Evolutionary conservation across 1,140 invertebrate genomes (phyloP), one percentile per base, ranked within the genome.

Genomic region (Zaprionus vittiger): DNA sequence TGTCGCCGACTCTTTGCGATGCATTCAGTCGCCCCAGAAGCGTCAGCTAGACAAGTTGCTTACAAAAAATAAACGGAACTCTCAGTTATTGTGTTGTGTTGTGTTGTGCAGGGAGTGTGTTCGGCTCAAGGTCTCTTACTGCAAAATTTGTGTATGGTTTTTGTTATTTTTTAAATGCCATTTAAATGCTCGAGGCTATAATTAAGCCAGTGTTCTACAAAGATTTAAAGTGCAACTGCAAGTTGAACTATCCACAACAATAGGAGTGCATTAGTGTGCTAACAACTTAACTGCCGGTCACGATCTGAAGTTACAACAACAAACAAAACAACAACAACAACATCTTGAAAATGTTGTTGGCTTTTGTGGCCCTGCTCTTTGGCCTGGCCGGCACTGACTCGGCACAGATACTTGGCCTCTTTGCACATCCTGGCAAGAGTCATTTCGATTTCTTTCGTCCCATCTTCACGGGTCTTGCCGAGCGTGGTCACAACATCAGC

Each of bases 371-470:
- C 22, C 14, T 79, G 22, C 26, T 68, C 15, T 56, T 72, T 3
- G 37, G 17, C 9, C 17, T 66, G 34, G 56, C 73, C 24, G 49
- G 24, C 47, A 12, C 34, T 7, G 69, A 76, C 4, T 47, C 79
- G 15, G 80, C 80, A 1, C 74, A 91, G 37, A 86, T 96, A 67
- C 91, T 96, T 1, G 95, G 93, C 1, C 77, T 96, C 0, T 95
- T 96, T 75, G 93, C 94, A 0, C 94, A 96, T 87, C 93, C 93
- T 0, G 95, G 95, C 1, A 95, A 94, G 73, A 96, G 96, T 81
- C 96, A 97, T 73, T 95, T 96, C 67, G 93, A 94, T 73, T 94
- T 96, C 7, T 95, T 95, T 81, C 93, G 95, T n/a, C 95, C 95
- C 0, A 89, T 96, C 2, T 83, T 96, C 0, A 85, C 93, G 26